Base-by-base conservation (phyloP, 2,113 vertebrate genomes). In the Aptenodytes forsteri region DNA sequence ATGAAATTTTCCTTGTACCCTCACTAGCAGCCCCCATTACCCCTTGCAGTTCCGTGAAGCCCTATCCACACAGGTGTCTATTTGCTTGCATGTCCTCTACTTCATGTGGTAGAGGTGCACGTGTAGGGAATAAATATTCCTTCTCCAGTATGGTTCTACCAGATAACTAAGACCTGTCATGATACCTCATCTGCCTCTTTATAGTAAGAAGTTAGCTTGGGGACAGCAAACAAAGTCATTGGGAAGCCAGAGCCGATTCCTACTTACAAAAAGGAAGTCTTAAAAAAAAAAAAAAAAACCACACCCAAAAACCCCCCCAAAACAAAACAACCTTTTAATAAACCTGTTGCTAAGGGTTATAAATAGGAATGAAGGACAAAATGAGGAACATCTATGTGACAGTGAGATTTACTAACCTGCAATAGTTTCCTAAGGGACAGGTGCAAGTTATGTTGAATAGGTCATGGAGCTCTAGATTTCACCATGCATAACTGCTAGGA, bases 351-450 rank as follows among this genome's bases (percentile, higher is more conserved):
- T 86, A 67, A 81, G 72, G 3, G 20, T 73, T 94, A 77, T 91
- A 96, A 81, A 89, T 66, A 84, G 59, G 50, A 84, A 40, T 71
- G 58, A 78, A 87, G 42, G 72, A 66, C 22, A 81, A 96, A 87
- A 86, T 20, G 18, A 92, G 55, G 67, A 87, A 49, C 32, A 71
- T 77, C 46, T 75, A 7, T 67, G 4, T 29, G 71, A 49, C 58
- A 69, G 38, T 59, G 82, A 85, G 82, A 90, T 76, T 93, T 76
- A 73, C 46, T 62, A 78, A 95, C 36, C 50, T 90, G 66, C n/a
- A 69, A 16, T 83, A 64, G 38, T 52, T 89, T 83, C 62, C 71
- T 81, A 64, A 75, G 55, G 69, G 50, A 81, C 50, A 87, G 59
- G 54, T 84, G 50, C 1, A 5, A 87, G 36, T 66, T 81, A n/a